Conservation (phyloP, 1,140 invertebrate species). For the Lycorma delicatula region DNA sequence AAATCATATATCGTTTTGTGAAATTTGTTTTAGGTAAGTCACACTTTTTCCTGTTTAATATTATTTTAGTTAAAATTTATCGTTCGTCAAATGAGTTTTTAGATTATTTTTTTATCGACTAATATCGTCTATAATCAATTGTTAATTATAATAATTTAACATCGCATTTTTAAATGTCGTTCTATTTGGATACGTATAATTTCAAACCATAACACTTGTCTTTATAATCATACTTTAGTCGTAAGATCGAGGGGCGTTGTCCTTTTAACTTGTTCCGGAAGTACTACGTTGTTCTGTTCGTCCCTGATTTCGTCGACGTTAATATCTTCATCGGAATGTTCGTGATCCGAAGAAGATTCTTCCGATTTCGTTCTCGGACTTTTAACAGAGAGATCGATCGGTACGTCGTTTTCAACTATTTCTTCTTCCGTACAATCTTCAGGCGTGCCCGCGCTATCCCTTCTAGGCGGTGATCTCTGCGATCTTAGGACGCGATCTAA, state of each 20-base stretch:
- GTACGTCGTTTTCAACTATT: slow-evolving; percentile 43
- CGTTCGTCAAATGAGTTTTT: too few relatives aligned
- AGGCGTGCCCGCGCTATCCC: slow-evolving; percentile 29
- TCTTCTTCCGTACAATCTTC: slow-evolving; percentile 30
- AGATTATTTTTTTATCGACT: too few relatives aligned
- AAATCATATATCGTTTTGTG: too few relatives aligned
- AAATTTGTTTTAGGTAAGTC: too few relatives aligned
- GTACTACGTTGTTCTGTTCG: slow-evolving; percentile 46
- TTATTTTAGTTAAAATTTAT: too few relatives aligned
- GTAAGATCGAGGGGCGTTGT: slow-evolving; percentile 59
- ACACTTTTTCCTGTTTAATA: too few relatives aligned
- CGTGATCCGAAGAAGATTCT: neutral
- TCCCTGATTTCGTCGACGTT: slow-evolving; percentile 30
- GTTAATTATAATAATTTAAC: too few relatives aligned
- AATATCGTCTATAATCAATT: too few relatives aligned
- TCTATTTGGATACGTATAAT: too few relatives aligned
- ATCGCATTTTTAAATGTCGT: too few relatives aligned
- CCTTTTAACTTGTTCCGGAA: slow-evolving; percentile 42
- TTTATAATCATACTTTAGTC: slow-evolving; percentile 44
- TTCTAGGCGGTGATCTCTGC: slow-evolving; percentile 41
- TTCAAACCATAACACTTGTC: too few relatives aligned
- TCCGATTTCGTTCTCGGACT: neutral
- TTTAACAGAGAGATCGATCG: slow-evolving; percentile 31
- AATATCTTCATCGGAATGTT: slow-evolving; percentile 4
- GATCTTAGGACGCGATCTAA: slow-evolving; percentile 61